phyloP scores from a whole-genome alignment of 2,888 invertebrate species.

The Dermolepida albohirtum region DNA sequence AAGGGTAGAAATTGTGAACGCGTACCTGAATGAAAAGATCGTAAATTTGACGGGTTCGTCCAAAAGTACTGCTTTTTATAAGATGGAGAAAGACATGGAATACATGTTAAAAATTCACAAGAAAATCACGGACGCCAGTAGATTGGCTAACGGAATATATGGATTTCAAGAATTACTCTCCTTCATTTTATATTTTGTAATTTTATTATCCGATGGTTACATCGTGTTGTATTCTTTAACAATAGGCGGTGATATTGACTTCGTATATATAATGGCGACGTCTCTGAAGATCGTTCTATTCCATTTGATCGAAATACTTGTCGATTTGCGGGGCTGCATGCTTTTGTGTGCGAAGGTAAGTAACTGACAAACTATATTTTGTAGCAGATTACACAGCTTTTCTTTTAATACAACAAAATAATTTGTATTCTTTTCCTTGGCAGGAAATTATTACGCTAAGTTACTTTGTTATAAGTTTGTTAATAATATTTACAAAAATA shows the following conservation, averaged over 20 bases:
- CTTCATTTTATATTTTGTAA: constrained; percentile 25
- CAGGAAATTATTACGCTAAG: no score
- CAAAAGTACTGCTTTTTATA: constrained; percentile 16
- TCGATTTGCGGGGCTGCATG: constrained; percentile 35
- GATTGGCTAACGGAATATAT: constrained; percentile 32
- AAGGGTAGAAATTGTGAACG: constrained; percentile 39
- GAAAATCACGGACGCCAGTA: constrained; percentile 33
- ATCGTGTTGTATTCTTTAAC: constrained; percentile 40
- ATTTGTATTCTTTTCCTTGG: no score
- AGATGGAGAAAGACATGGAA: constrained; percentile 28
- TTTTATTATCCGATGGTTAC: constrained; percentile 41
- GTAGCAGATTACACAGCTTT: no score
- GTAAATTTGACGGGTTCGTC: neutral
- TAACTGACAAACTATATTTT: neutral
- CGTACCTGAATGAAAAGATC: constrained; percentile 11
- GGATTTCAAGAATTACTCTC: constrained; percentile 32
- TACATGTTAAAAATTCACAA: constrained; percentile 41
- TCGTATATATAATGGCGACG: constrained; percentile 11
- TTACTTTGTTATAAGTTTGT: no score
- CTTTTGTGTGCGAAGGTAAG: constrained; percentile 37
- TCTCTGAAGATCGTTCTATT: constrained; percentile 29
- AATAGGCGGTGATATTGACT: constrained; percentile 23
- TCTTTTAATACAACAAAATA: no score
- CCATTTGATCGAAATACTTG: constrained; percentile 31
- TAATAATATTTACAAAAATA: no score